A percentile compares a stretch with the other conserved stretches of the same genome.
Conservation (phyloP, 2,888 invertebrate genomes). For the Apotomis turbidana region DNA sequence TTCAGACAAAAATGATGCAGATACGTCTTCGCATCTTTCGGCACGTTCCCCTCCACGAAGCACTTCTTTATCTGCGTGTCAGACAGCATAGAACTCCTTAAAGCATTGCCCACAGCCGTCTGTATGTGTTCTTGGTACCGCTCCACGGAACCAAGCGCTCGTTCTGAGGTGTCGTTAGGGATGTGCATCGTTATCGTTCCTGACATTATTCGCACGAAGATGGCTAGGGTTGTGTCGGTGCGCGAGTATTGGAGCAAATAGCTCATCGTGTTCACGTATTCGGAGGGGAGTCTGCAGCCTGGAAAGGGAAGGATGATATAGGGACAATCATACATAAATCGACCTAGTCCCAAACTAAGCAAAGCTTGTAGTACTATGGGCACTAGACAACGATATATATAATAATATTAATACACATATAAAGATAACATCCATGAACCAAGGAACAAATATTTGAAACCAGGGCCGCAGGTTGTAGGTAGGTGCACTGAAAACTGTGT, state of each 20-base stretch:
- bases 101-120: slow-evolving; percentile 72
- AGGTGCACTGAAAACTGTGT: too few species aligned
- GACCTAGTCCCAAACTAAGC: too few species aligned
- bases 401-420: too few species aligned
- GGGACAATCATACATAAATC: too few species aligned
- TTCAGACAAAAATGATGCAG: slow-evolving; percentile 74
- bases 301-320: slow-evolving; percentile 45
- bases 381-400: too few species aligned
- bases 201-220: slow-evolving; percentile 85
- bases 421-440: too few species aligned
- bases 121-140: slow-evolving; percentile 69
- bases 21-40: slow-evolving; percentile 72
- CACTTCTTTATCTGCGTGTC: slow-evolving; percentile 70
- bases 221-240: slow-evolving; percentile 83
- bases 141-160: slow-evolving; percentile 69
- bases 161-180: slow-evolving; percentile 66
- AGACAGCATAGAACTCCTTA: slow-evolving; percentile 69
- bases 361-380: too few species aligned
- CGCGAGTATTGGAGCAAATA: slow-evolving; percentile 85
- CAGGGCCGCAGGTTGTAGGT: too few species aligned
- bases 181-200: slow-evolving; percentile 82
- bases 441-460: too few species aligned
- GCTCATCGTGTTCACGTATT: slow-evolving; percentile 85
- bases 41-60: slow-evolving; percentile 61
- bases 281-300: slow-evolving; percentile 85